A percentile compares a stretch with the other conserved stretches of the same genome.
phyloP scores from a whole-genome alignment of 1,140 invertebrate genomes.

The Stegodyphus dumicola region DNA sequence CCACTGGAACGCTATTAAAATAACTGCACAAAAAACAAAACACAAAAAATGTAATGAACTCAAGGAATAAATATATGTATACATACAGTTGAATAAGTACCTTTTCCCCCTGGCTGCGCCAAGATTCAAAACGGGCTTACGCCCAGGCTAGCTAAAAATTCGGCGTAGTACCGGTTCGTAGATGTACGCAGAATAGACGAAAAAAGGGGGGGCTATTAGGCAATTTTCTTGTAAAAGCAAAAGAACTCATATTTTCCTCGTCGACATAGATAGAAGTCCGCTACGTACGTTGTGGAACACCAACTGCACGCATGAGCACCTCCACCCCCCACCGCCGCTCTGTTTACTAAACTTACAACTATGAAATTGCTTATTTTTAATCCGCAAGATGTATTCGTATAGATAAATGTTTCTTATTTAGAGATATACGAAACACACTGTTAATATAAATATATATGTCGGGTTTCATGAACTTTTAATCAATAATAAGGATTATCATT shows the following conservation, averaged over 20 bases:
- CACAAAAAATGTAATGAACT: slow-evolving; percentile 57
- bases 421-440: too few relatives aligned
- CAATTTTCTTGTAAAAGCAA: slow-evolving; percentile 30
- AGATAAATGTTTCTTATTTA: too few relatives aligned
- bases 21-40: slow-evolving; percentile 57
- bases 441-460: too few relatives aligned
- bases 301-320: too few relatives aligned
- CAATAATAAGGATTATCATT: too few relatives aligned
- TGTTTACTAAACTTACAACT: too few relatives aligned
- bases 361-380: too few relatives aligned
- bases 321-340: too few relatives aligned
- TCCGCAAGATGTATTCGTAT: too few relatives aligned
- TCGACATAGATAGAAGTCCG: not conserved
- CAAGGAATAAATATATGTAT: slow-evolving; percentile 58
- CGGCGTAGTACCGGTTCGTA: slow-evolving; percentile 52
- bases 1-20: slow-evolving; percentile 60
- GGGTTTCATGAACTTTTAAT: too few relatives aligned
- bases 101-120: slow-evolving; percentile 53
- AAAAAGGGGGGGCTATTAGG: slow-evolving; percentile 32
- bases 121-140: slow-evolving; percentile 51
- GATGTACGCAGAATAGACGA: slow-evolving; percentile 18
- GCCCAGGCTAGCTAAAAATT: slow-evolving; percentile 36
- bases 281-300: too few relatives aligned
- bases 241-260: slow-evolving; percentile 30
- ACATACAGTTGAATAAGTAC: slow-evolving; percentile 58